These are phyloP conservation scores for Lycaon pictus DNA, from an alignment of 2,113 vertebrate genomes.

Conservation along the genomic window DNA sequence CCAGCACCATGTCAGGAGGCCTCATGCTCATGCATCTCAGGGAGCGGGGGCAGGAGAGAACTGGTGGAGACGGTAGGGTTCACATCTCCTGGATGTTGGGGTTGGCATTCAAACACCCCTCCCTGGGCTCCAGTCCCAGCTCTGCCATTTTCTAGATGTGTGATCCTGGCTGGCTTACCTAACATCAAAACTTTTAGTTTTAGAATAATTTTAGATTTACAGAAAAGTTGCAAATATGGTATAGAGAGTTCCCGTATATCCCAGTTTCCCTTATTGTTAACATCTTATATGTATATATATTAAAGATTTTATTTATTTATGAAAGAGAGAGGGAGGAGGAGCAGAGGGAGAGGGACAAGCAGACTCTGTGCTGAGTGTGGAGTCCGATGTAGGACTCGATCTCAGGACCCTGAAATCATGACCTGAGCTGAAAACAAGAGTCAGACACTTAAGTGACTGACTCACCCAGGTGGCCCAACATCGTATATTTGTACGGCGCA, in stretches of 20 bases:
- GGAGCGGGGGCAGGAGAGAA: neutral
- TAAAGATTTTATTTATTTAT: neutral
- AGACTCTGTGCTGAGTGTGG: neutral
- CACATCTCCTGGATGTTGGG: fast-evolving
- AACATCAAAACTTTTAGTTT: neutral
- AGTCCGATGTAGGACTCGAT: fast-evolving
- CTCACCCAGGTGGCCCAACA: neutral
- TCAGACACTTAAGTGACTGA: neutral
- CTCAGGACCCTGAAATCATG: neutral
- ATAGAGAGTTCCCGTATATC: neutral
- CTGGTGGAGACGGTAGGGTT: fast-evolving
- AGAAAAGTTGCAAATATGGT: neutral
- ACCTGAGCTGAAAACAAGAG: neutral
- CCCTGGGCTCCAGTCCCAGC: neutral
- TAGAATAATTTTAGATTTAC: neutral
- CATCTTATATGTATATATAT: neutral
- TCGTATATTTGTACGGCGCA: neutral
- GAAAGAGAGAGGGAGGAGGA: neutral
- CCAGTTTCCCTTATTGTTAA: neutral
- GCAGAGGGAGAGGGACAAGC: neutral
- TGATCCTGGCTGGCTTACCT: neutral
- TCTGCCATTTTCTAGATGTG: neutral
- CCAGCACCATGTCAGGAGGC: neutral
- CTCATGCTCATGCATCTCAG: neutral
- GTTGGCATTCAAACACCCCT: neutral